These are phyloP conservation scores for Ianthella basta DNA, from an alignment of 37 sponge, comb jelly and placozoan species.

Conservation along the genomic window DNA sequence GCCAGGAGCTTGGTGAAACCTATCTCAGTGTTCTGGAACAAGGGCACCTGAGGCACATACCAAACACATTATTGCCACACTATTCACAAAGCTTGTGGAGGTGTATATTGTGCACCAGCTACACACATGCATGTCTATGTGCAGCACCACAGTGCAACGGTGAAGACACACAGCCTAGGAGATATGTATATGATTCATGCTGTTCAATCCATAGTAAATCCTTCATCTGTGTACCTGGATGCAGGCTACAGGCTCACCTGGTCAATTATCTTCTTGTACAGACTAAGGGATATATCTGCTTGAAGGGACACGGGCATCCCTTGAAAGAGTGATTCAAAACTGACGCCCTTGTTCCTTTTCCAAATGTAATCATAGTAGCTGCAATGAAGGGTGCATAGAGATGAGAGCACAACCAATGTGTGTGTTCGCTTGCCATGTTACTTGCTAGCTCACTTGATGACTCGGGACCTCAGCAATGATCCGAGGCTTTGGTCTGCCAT, in stretches of 20 bases:
- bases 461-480: slow-evolving; percentile 39
- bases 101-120: too few relatives aligned
- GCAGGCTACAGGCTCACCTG: slow-evolving; percentile 34
- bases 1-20: slow-evolving; percentile 80
- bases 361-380: slow-evolving; percentile 76
- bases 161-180: too few relatives aligned
- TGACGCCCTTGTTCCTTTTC: slow-evolving; percentile 74
- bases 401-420: neutral
- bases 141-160: too few relatives aligned
- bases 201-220: too few relatives aligned
- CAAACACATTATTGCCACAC: neutral
- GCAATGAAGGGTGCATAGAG: neutral
- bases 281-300: slow-evolving; percentile 72
- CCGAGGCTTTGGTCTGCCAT: slow-evolving; percentile 49
- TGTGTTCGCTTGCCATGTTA: too few relatives aligned
- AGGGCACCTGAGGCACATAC: slow-evolving; percentile 48
- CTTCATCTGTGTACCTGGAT: too few relatives aligned
- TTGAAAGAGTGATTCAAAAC: slow-evolving; percentile 64
- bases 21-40: slow-evolving; percentile 80
- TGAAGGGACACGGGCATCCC: slow-evolving; percentile 76
- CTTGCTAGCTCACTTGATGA: slow-evolving; percentile 41
- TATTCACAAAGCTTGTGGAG: neutral
- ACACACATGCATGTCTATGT: too few relatives aligned
- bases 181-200: too few relatives aligned
- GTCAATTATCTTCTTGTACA: slow-evolving; percentile 80